Base-by-base conservation (phyloP, 2,888 invertebrate genomes). In the Trissoscelio sp. region DNA sequence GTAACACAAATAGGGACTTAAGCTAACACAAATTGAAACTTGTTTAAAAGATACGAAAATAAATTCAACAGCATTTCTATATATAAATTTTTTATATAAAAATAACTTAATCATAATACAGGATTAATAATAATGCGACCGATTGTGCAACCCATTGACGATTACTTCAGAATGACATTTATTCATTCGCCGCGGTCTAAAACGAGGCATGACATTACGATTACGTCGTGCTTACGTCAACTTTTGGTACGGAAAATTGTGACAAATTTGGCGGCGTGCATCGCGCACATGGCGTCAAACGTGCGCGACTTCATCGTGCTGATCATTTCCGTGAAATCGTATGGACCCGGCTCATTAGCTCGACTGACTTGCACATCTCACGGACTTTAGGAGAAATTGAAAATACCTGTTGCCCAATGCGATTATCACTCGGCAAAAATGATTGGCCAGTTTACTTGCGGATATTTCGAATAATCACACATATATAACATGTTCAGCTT, bases 281-380 rank as follows among this genome's bases (percentile, higher is more conserved):
- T 28, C 51, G 18, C 22, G 51, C 37, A 42, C 6, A 28, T 5
- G 28, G 6, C 11, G 34, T 34, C 34, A 34, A 34, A 34, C 5
- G 34, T 9, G 28, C 11, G 28, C 7, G 18, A n/a, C 57, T 16
- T 12, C 20, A 20, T 34, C 34, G 57, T 60, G 60, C 66, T 18
- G 44, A 31, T 72, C 51, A 72, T 48, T 72, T 60, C 70, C 70
- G 70, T 28, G 70, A 70, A 22, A 58, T 48, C 46, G 37, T 14
- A 12, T 18, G 24, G n/a, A 7, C 42, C 6, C 20, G 51, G 16
- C 51, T 72, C 14, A 60, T 60, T 51, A 51, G 42, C 60, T 60
- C 20, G 5, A 6, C 37, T 72, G 70, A 72, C 70, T 60, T 72
- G 70, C 70, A 39, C n/a, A 58, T 60, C 28, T n/a, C 28, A 28